Evolutionary conservation across 2,797 vertebrate genomes (phyloP).

Genomic region (Paguma larvata): DNA sequence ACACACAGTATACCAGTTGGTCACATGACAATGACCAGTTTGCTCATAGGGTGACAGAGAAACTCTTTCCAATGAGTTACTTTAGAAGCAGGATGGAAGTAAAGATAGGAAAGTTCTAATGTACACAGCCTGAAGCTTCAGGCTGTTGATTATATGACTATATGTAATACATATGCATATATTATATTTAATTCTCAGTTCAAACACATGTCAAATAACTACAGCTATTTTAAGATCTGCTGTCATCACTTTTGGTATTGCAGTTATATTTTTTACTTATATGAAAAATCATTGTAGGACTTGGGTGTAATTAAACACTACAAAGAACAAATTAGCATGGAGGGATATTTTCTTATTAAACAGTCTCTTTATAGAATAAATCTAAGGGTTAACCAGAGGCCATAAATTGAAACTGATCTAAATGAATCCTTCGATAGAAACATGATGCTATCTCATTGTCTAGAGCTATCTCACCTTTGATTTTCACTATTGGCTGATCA

Average conservation of each 20-base stretch:
- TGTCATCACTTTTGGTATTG: not conserved
- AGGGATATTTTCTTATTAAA: not conserved
- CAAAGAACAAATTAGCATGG: not conserved
- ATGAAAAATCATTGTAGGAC: not conserved
- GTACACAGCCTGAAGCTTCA: not conserved
- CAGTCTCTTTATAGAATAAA: not conserved
- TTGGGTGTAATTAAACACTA: not conserved
- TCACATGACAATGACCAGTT: not conserved
- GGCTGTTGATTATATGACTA: not conserved
- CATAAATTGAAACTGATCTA: not conserved
- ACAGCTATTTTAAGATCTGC: not conserved
- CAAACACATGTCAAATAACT: not conserved
- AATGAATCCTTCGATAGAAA: not conserved
- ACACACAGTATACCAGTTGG: not conserved
- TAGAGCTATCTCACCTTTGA: not conserved
- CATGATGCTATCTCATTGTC: not conserved
- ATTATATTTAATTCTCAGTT: not conserved
- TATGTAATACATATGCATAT: not conserved
- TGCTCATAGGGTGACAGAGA: not conserved
- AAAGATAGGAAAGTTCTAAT: not conserved
- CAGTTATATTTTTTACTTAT: not conserved
- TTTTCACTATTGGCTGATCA: not conserved
- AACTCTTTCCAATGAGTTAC: not conserved
- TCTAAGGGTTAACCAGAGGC: not conserved
- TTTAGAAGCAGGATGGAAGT: not conserved